A percentile compares a stretch with the other conserved stretches of the same genome.
Conservation (phyloP, 2,113 vertebrate genomes). For the Toxotes jaculatrix region DNA sequence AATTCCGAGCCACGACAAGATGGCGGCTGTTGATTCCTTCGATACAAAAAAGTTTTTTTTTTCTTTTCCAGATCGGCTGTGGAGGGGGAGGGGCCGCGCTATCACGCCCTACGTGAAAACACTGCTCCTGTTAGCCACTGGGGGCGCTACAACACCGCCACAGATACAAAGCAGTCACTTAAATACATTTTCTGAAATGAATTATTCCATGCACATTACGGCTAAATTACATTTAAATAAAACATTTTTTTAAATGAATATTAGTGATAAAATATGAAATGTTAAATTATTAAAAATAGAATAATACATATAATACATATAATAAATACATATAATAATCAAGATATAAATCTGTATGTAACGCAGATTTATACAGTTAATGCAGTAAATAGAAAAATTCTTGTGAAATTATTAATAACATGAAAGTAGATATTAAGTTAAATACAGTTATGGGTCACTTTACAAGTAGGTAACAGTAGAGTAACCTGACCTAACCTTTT, state of each 20-base stretch:
- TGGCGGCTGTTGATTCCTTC: constrained; percentile 98
- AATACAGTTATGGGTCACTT: not conserved
- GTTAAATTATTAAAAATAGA: not conserved
- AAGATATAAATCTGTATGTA: not conserved
- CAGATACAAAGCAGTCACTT: not conserved
- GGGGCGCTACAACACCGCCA: constrained; percentile 69
- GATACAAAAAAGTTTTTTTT: constrained; percentile 92
- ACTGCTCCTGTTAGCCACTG: constrained; percentile 50
- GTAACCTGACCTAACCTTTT: not conserved
- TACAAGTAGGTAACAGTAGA: not conserved
- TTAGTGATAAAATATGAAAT: not conserved
- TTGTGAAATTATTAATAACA: not conserved
- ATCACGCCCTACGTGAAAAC: constrained; percentile 85
- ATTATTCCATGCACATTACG: not conserved
- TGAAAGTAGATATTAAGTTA: not conserved
- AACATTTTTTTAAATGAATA: not conserved
- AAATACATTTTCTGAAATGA: not conserved
- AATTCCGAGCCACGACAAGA: constrained; percentile 95
- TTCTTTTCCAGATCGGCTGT: constrained; percentile 92
- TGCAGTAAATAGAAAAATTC: not conserved
- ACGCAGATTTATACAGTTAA: not conserved
- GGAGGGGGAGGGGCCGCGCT: constrained; percentile 89
- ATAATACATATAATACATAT: too few relatives aligned
- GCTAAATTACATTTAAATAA: not conserved
- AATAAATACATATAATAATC: not conserved